Conservation (phyloP, 1,140 invertebrate species). For the Hyles vespertilio region DNA sequence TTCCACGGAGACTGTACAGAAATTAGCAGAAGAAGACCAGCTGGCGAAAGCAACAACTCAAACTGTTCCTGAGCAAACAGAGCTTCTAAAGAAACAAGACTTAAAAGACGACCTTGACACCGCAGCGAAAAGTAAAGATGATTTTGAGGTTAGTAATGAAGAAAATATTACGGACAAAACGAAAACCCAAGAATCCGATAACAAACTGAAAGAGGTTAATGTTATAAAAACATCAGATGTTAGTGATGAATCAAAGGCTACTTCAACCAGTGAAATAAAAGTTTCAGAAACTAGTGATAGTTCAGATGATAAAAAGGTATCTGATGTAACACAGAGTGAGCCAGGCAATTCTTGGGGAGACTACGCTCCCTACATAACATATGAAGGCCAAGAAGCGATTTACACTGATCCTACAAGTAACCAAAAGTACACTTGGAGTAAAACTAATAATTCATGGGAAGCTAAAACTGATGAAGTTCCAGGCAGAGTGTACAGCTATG, state of each 20-base stretch:
- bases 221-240: no score
- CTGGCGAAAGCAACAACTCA: conserved; percentile 11
- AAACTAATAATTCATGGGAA: conserved; percentile 79
- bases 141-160: conserved; percentile 6
- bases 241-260: no score
- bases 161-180: conserved; percentile 3
- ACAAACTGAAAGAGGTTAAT: no score
- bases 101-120: conserved; percentile 7
- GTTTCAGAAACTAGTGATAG: conserved; percentile 7
- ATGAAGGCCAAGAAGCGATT: conserved; percentile 81
- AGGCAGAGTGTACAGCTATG: conserved; percentile 80
- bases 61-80: no score
- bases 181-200: background rate
- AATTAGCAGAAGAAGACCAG: conserved; percentile 53
- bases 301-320: conserved; percentile 9
- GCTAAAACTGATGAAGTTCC: conserved; percentile 54
- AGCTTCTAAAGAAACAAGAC: background rate
- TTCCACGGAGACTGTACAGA: conserved; percentile 60
- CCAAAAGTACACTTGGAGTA: conserved; percentile 82
- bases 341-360: conserved; percentile 38
- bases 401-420: conserved; percentile 84
- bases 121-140: conserved; percentile 5
- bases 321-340: conserved; percentile 12
- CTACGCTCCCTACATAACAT: conserved; percentile 72
- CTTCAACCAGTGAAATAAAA: no score